phyloP scores from a whole-genome alignment of 2,797 vertebrate species.

The Otolemur crassicaudatus region DNA sequence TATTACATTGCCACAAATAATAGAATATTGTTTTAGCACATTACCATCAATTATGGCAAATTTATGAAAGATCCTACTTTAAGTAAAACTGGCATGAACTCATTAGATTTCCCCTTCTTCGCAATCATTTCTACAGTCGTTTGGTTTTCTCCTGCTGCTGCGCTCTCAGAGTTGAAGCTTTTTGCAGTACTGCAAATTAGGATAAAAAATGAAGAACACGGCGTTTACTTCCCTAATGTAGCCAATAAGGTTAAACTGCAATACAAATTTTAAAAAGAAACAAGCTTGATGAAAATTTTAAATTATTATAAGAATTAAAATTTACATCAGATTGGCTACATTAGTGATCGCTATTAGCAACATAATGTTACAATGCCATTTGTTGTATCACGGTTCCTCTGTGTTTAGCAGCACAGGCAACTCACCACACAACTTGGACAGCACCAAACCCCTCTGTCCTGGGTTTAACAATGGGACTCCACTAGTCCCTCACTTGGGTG shows the following conservation, averaged over 20 bases:
- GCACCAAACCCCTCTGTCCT: background rate
- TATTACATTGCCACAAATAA: constrained; percentile 36
- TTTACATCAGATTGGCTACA: background rate
- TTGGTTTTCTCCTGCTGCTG: background rate
- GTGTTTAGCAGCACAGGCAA: background rate
- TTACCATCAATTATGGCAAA: constrained; percentile 42
- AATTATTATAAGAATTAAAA: background rate
- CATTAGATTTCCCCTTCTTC: background rate
- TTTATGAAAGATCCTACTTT: background rate
- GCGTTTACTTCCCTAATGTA: background rate
- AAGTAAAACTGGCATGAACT: background rate
- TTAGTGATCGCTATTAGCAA: background rate
- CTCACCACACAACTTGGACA: background rate
- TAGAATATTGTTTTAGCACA: background rate
- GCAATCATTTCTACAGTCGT: background rate
- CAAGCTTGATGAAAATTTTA: background rate
- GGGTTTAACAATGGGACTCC: background rate
- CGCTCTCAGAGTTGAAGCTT: background rate
- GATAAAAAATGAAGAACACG: constrained; percentile 10
- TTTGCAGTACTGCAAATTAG: background rate
- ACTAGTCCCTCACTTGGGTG: background rate
- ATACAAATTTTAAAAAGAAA: background rate
- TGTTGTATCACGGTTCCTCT: background rate
- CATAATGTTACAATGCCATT: background rate
- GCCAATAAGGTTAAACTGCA: background rate